Conservation (phyloP, 2,888 invertebrate genomes). For the Agonopterix heracliana region DNA sequence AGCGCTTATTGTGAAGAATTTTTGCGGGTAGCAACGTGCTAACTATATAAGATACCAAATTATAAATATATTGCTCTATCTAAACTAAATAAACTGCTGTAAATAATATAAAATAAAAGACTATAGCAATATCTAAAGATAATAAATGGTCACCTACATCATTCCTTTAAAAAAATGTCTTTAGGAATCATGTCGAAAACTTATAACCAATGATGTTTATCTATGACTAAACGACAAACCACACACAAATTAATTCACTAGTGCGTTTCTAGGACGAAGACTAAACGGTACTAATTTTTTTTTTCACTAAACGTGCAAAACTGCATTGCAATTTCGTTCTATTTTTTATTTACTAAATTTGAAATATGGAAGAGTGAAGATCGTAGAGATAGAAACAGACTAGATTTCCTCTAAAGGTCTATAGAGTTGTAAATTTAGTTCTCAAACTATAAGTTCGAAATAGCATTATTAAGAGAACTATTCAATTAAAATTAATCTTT, state of each 20-base stretch:
- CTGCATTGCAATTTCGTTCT: constrained; percentile 38
- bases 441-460: constrained; percentile 1
- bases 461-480: no score
- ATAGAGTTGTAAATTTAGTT: constrained; percentile 15
- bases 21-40: constrained; percentile 30
- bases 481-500: constrained; percentile 9
- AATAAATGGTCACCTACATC: constrained; percentile 22
- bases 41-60: constrained; percentile 16
- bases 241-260: constrained; percentile 59
- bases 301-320: constrained; percentile 60
- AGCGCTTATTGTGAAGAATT: constrained; percentile 21
- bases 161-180: constrained; percentile 53
- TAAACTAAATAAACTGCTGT: constrained; percentile 20
- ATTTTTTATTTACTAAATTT: constrained; percentile 39
- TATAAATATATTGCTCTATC: constrained; percentile 20
- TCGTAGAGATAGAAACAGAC: constrained; percentile 47
- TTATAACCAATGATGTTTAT: constrained; percentile 30
- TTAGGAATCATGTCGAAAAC: constrained; percentile 25
- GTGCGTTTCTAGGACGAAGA: constrained; percentile 49
- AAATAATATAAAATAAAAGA: constrained; percentile 13
- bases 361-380: constrained; percentile 75
- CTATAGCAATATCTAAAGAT: constrained; percentile 10
- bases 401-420: constrained; percentile 44
- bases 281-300: constrained; percentile 48
- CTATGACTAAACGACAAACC: constrained; percentile 43